Evolutionary conservation across 2,113 vertebrate species (phyloP).

Genomic region (Todiramphus chloris): DNA sequence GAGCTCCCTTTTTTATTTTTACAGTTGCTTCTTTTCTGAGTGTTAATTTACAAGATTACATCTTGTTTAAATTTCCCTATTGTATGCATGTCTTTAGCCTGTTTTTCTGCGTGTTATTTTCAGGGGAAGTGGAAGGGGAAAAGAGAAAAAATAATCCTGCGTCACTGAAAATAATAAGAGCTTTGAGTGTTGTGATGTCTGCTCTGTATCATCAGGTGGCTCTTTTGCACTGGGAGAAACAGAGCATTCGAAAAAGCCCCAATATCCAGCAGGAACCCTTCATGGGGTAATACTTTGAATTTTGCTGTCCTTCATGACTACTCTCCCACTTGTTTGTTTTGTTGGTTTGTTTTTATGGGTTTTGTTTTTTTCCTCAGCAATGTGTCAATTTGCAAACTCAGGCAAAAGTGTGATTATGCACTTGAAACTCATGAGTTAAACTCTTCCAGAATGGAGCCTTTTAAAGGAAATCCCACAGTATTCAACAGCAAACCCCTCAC

Average conservation of each 20-base stretch:
- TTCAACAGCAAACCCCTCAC: background rate
- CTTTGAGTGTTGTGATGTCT: background rate
- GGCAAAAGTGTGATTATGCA: background rate
- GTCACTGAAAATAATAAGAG: background rate
- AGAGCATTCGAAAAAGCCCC: accelerated
- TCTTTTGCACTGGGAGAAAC: background rate
- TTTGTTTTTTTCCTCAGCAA: background rate
- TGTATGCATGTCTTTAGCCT: background rate
- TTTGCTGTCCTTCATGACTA: background rate
- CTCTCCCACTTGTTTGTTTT: background rate
- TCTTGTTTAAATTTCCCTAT: background rate
- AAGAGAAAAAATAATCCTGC: background rate
- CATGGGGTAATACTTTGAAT: background rate
- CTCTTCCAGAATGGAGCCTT: background rate
- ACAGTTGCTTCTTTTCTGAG: background rate
- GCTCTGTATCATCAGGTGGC: background rate
- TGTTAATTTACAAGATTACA: background rate
- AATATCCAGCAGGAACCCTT: background rate
- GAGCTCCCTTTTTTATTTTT: background rate
- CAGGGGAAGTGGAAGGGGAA: background rate
- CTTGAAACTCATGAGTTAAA: background rate
- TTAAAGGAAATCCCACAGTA: background rate
- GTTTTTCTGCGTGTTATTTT: background rate
- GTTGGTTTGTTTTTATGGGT: background rate
- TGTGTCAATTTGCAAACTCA: background rate